Percentiles rank a stretch among this genome's conserved stretches.
Evolutionary conservation across 2,888 invertebrate genomes (phyloP).

Genomic region (Ichneumoninae sp.): DNA sequence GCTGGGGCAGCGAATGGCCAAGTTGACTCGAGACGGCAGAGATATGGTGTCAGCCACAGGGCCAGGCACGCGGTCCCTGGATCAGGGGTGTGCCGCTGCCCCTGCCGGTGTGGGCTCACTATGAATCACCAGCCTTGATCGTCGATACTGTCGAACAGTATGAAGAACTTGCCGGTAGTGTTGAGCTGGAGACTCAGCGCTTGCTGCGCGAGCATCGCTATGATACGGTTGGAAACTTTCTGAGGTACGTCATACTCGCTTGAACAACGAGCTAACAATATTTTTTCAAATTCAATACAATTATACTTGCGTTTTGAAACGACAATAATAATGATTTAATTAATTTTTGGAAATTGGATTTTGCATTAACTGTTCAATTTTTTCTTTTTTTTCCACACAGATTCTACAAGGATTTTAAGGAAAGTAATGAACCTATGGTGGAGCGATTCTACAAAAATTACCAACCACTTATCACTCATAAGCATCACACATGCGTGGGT

Average conservation of each 20-base stretch:
- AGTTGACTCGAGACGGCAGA: slow-evolving; percentile 95
- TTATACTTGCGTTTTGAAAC: too few relatives aligned
- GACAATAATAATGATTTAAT: not conserved
- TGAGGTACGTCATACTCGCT: slow-evolving; percentile 84
- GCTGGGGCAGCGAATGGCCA: slow-evolving; percentile 98
- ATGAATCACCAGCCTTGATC: slow-evolving; percentile 85
- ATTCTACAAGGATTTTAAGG: slow-evolving; percentile 86
- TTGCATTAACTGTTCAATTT: not conserved
- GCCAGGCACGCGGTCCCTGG: slow-evolving; percentile 86
- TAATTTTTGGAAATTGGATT: slow-evolving; percentile 1
- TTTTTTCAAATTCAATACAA: not conserved
- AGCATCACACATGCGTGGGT: slow-evolving; percentile 95
- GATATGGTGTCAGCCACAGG: slow-evolving; percentile 85
- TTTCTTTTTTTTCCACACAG: slow-evolving; percentile 84
- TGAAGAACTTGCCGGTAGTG: slow-evolving; percentile 91
- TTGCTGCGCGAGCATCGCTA: slow-evolving; percentile 94
- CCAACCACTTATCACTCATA: slow-evolving; percentile 90
- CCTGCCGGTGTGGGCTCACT: slow-evolving; percentile 90
- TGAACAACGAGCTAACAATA: not conserved
- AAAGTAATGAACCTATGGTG: slow-evolving; percentile 88
- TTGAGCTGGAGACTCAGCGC: slow-evolving; percentile 92
- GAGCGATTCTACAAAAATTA: slow-evolving; percentile 91
- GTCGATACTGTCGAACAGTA: slow-evolving; percentile 88
- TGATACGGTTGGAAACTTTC: slow-evolving; percentile 94
- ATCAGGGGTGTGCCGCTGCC: slow-evolving; percentile 90